Percentiles rank a stretch among this genome's conserved stretches.
phyloP scores from a whole-genome alignment of 2,888 invertebrate genomes.

The Conus canariensis region DNA sequence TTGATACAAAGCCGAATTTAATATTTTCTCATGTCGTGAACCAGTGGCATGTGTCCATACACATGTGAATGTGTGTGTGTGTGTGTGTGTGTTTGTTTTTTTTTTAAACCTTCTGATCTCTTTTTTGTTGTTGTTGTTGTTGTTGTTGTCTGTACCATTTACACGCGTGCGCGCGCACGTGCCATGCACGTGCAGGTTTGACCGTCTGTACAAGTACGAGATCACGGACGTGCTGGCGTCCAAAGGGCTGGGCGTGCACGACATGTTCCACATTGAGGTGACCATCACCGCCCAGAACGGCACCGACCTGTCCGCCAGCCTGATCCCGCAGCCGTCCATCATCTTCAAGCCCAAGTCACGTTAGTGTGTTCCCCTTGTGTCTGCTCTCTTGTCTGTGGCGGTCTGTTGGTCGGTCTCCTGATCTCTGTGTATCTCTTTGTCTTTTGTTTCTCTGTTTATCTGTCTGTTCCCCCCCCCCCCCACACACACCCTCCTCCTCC shows the following conservation, averaged over 20 bases:
- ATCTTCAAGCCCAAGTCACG: slow-evolving; percentile 48
- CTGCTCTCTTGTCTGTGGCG: not conserved
- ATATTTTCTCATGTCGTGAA: no score
- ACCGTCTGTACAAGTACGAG: slow-evolving; percentile 54
- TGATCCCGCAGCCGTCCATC: slow-evolving; percentile 49
- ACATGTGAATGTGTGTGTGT: slow-evolving; percentile 9
- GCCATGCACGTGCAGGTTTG: slow-evolving; percentile 41
- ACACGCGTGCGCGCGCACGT: no score
- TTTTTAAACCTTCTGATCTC: no score
- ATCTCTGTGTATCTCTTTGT: slow-evolving; percentile 7
- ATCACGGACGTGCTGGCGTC: slow-evolving; percentile 49
- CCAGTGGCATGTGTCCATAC: not conserved
- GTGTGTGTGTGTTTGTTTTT: slow-evolving; percentile 1
- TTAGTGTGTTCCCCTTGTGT: slow-evolving; percentile 34
- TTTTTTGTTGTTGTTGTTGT: no score
- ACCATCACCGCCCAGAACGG: slow-evolving; percentile 48
- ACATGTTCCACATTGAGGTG: slow-evolving; percentile 48
- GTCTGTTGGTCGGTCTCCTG: not conserved
- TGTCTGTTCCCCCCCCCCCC: not conserved
- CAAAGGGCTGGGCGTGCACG: slow-evolving; percentile 35
- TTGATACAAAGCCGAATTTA: no score
- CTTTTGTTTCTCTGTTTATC: not conserved
- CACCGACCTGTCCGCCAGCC: slow-evolving; percentile 32
- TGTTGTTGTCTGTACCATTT: no score
- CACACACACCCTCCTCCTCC: no score